phyloP scores from a whole-genome alignment of 2,113 vertebrate genomes.

The Perccottus glenii region DNA sequence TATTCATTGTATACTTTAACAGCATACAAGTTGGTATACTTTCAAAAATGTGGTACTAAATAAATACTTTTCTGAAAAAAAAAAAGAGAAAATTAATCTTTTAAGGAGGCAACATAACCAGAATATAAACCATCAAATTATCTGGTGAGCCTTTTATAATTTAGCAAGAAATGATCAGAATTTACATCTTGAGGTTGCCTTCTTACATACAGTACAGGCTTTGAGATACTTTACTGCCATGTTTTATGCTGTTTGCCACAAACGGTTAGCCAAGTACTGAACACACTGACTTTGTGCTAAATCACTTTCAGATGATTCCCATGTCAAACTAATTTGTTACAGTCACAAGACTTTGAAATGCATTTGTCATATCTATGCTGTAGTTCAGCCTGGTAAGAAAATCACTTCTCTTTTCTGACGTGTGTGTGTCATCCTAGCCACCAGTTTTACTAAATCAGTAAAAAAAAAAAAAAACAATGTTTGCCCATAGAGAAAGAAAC shows the following conservation, averaged over 20 bases:
- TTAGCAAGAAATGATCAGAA: not conserved
- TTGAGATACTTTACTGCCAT: constrained; percentile 6
- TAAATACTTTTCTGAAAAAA: not conserved
- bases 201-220: constrained; percentile 3
- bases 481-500: not conserved
- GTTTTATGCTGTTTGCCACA: constrained; percentile 30
- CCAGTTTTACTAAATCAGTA: constrained; percentile 9
- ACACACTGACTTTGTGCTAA: constrained; percentile 18
- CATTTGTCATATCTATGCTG: constrained; percentile 15
- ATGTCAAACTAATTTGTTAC: constrained; percentile 55
- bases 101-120: not conserved
- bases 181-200: too few species aligned
- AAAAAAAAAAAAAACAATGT: constrained; percentile 4
- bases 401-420: constrained; percentile 18
- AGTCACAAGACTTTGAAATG: constrained; percentile 69
- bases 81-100: not conserved
- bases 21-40: too few species aligned
- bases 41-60: not conserved
- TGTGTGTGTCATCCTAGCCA: constrained; percentile 14
- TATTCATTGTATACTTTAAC: too few species aligned
- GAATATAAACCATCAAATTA: not conserved
- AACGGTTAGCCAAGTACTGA: constrained; percentile 12
- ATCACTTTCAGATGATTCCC: constrained; percentile 34
- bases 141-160: not conserved
- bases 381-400: constrained; percentile 7